Percentiles rank a stretch among this genome's conserved stretches.
Evolutionary conservation across 1,140 invertebrate species (phyloP).

Genomic region (Drosophila neocordata): DNA sequence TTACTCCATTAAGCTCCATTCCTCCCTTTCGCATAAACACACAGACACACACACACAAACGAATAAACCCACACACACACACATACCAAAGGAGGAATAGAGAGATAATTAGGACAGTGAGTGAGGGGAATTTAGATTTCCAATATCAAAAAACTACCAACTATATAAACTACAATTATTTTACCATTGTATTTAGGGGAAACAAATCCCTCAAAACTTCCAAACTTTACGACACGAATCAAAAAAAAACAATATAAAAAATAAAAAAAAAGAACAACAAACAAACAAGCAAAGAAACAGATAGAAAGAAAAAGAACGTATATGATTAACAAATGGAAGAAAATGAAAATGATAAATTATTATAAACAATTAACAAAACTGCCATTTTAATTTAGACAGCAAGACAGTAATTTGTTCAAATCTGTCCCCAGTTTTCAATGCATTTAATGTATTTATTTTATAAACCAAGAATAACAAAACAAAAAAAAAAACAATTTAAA

Average conservation of each 20-base stretch:
- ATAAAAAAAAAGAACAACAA: slow-evolving; percentile 27
- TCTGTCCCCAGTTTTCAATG: slow-evolving; percentile 44
- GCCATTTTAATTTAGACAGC: slow-evolving; percentile 75
- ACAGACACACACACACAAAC: background rate
- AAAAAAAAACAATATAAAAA: slow-evolving; percentile 13
- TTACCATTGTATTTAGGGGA: slow-evolving; percentile 1
- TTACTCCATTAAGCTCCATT: background rate
- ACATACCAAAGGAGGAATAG: background rate
- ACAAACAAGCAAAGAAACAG: slow-evolving; percentile 24
- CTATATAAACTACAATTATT: slow-evolving; percentile 6
- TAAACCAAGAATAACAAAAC: slow-evolving; percentile 18
- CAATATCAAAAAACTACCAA: slow-evolving; percentile 10
- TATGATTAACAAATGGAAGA: slow-evolving; percentile 32
- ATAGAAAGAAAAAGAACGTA: slow-evolving; percentile 17
- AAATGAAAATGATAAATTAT: no score
- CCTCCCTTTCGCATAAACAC: slow-evolving; percentile 11
- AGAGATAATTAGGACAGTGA: background rate
- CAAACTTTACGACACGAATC: slow-evolving; percentile 6
- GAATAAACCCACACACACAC: slow-evolving; percentile 7
- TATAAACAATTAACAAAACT: slow-evolving; percentile 53
- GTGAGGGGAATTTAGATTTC: slow-evolving; percentile 4
- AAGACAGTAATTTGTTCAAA: slow-evolving; percentile 24
- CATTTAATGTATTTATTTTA: slow-evolving; percentile 71
- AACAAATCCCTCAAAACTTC: background rate
- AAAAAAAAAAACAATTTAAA: no score